Evolutionary conservation across 2,888 invertebrate species (phyloP).

Genomic region (Amblyjoppa proteus): DNA sequence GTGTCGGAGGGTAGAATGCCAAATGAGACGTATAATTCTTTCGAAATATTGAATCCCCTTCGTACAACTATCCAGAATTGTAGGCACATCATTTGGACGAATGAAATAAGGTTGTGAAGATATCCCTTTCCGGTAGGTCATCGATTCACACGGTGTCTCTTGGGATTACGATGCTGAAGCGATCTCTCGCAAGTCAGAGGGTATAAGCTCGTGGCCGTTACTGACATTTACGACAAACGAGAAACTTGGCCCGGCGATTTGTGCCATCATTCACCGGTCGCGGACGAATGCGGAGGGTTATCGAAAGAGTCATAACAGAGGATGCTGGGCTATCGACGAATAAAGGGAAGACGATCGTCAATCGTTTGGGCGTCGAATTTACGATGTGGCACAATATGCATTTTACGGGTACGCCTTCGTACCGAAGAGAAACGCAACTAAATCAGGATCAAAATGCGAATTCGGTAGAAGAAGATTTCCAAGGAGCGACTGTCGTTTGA

Average conservation of each 20-base stretch:
- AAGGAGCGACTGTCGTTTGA: neutral
- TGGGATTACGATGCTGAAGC: neutral
- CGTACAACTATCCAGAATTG: neutral
- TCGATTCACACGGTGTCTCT: neutral
- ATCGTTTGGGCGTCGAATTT: constrained; percentile 66
- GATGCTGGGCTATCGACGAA: constrained; percentile 10
- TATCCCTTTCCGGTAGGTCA: constrained; percentile 3
- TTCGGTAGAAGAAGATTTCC: neutral
- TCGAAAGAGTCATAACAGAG: constrained; percentile 51
- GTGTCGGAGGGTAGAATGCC: constrained; percentile 10
- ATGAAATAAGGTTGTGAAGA: constrained; percentile 8
- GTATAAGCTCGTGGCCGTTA: constrained; percentile 8
- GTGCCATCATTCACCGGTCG: constrained; percentile 53
- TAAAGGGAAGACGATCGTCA: constrained; percentile 7
- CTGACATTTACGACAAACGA: constrained; percentile 32
- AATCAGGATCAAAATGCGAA: neutral
- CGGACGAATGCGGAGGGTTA: constrained; percentile 20
- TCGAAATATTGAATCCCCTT: constrained; percentile 23
- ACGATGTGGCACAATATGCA: constrained; percentile 60
- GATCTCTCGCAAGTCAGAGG: neutral
- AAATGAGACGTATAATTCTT: constrained; percentile 13
- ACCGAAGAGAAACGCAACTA: neutral
- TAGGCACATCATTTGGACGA: constrained; percentile 11
- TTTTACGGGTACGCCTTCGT: constrained; percentile 41
- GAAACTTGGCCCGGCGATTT: constrained; percentile 26